Evolutionary conservation across 2,888 invertebrate species (phyloP).

Genomic region (Hyles lineata): DNA sequence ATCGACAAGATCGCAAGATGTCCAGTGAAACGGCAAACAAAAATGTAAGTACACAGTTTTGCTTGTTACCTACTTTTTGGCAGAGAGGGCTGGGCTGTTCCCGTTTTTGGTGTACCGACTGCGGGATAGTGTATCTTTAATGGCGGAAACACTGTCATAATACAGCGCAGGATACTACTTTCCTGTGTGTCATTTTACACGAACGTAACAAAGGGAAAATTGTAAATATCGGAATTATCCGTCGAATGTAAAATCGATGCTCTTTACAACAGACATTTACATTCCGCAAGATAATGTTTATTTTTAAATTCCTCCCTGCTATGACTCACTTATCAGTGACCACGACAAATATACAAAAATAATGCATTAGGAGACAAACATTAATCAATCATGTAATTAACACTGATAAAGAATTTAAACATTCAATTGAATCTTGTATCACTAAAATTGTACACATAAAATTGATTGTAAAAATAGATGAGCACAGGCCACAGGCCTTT

Average conservation of each 20-base stretch:
- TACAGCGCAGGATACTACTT: neutral
- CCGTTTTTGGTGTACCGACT: neutral
- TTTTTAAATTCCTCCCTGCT: neutral
- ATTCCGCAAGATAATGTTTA: neutral
- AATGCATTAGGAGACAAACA: neutral
- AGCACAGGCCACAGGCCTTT: neutral
- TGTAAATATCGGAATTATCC: neutral
- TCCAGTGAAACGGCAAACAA: constrained; percentile 84
- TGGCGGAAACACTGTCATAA: constrained; percentile 1
- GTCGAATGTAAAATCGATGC: neutral
- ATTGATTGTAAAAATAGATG: too few relatives aligned
- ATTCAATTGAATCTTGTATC: neutral
- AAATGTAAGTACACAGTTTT: constrained; percentile 78
- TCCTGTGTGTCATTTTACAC: neutral
- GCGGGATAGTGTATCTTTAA: neutral
- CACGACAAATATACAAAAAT: neutral
- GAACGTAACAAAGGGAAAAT: neutral
- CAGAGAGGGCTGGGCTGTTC: constrained; percentile 1
- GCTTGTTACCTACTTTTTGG: constrained; percentile 21
- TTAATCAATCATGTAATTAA: neutral
- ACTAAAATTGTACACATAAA: too few relatives aligned
- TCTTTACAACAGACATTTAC: neutral
- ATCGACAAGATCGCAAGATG: constrained; percentile 63
- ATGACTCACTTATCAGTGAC: constrained; percentile 4
- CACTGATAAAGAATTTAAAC: neutral